These are phyloP conservation scores for Leuciscus waleckii DNA, from an alignment of 2,797 vertebrate genomes.

Conservation along the genomic window DNA sequence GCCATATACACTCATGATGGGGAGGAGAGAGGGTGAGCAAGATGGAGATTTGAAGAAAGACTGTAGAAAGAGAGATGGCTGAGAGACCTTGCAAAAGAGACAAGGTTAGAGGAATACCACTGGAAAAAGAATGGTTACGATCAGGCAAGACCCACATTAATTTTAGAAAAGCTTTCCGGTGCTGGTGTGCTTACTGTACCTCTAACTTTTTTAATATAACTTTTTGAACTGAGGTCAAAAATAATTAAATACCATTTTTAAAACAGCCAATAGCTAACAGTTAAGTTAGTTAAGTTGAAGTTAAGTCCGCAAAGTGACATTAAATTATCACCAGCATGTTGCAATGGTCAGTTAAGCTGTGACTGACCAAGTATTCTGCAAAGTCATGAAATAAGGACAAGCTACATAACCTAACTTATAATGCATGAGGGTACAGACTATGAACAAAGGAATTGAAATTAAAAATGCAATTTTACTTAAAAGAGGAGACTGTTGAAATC, in stretches of 20 bases:
- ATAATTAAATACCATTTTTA: neutral
- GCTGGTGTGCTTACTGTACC: neutral
- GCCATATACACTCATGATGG: neutral
- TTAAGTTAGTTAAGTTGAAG: neutral
- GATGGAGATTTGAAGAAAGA: neutral
- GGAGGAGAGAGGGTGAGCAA: neutral
- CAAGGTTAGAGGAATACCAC: neutral
- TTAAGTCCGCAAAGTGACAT: neutral
- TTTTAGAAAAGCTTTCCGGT: neutral
- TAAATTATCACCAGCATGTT: neutral
- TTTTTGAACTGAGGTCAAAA: neutral
- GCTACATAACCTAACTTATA: neutral
- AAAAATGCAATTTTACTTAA: slow-evolving; percentile 20
- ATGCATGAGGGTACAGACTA: slow-evolving; percentile 1
- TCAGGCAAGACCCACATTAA: neutral
- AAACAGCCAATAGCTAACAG: neutral
- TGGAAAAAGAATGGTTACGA: neutral
- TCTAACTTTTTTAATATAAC: neutral
- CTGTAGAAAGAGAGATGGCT: neutral
- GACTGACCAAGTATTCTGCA: neutral
- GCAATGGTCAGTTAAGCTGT: neutral
- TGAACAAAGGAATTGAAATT: neutral
- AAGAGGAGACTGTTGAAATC: slow-evolving; percentile 4
- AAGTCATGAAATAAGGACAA: neutral
- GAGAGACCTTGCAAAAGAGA: neutral